Evolutionary conservation across 2,888 invertebrate species (phyloP), one percentile per base, ranked within the genome.

Genomic region (Phaonia tiefii): DNA sequence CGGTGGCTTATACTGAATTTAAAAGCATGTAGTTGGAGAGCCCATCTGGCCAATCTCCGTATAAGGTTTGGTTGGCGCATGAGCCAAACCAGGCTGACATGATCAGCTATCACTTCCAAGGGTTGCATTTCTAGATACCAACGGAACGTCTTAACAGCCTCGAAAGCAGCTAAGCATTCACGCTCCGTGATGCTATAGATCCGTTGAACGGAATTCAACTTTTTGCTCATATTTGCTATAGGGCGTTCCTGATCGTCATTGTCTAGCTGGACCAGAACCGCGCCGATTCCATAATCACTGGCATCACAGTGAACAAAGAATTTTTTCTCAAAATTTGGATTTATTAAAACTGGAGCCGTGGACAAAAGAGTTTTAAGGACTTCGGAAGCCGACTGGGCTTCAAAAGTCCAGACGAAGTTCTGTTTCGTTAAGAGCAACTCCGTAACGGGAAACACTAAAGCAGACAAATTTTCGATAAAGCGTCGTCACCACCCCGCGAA

Each of bases 11-110:
- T n/a, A 1, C 77, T 60, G 0, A 79, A 11, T 0, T 81, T 77
- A 0, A 67, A 69, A 2, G 17, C 49, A 17, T 69, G 60, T 11
- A 79, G 73, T 11, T 85, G 63, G 78, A 73, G 83, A 54, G 75
- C 76, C 83, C 83, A 88, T 26, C 86, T 65, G 1, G 87, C 86
- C 31, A 88, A 69, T 37, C 86, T 74, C 4, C 85, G 87, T n/a
- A n/a, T n/a, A n/a, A n/a, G n/a, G n/a, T n/a, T n/a, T n/a, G n/a
- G n/a, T n/a, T n/a, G n/a, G n/a, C n/a, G n/a, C n/a, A n/a, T n/a
- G n/a, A n/a, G n/a, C n/a, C n/a, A n/a, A n/a, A n/a, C n/a, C n/a
- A n/a, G n/a, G n/a, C n/a, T n/a, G n/a, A n/a, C n/a, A n/a, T n/a
- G n/a, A n/a, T n/a, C n/a, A n/a, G n/a, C n/a, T n/a, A n/a, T n/a